Percentiles rank a stretch among this genome's conserved stretches.
Evolutionary conservation across 1,140 invertebrate genomes (phyloP).

Genomic region (Drosophila sulfurigaster): DNA sequence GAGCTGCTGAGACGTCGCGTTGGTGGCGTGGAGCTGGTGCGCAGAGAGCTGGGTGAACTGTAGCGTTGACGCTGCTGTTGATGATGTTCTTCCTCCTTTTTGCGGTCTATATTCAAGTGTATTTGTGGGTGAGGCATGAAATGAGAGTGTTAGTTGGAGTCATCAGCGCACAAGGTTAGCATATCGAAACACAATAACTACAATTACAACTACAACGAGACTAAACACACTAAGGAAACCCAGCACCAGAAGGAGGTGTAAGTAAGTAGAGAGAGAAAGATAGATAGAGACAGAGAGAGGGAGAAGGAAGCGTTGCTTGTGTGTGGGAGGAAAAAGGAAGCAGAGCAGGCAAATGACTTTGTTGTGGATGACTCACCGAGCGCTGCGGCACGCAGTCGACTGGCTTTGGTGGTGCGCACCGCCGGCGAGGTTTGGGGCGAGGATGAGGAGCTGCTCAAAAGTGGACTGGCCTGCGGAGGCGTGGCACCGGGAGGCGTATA

Average conservation of each 20-base stretch:
- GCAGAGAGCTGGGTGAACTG: conserved; percentile 54
- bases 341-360: too few relatives aligned
- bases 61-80: conserved; percentile 57
- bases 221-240: neutral
- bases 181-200: neutral
- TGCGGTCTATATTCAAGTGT: conserved; percentile 60
- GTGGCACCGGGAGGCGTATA: conserved; percentile 27
- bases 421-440: conserved; percentile 69
- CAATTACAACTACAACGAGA: conserved; percentile 18
- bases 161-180: conserved; percentile 1
- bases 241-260: neutral
- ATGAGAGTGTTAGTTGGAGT: conserved; percentile 35
- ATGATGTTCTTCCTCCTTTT: conserved; percentile 72
- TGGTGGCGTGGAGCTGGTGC: conserved; percentile 30
- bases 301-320: too few relatives aligned
- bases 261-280: conserved; percentile 2
- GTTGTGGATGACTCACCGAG: conserved; percentile 73
- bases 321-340: too few relatives aligned
- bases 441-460: conserved; percentile 66
- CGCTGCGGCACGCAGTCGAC: conserved; percentile 89
- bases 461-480: conserved; percentile 60
- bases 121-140: too few relatives aligned
- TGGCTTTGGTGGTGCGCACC: conserved; percentile 90
- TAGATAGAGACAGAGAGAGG: neutral
- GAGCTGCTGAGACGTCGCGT: conserved; percentile 59